phyloP scores from a whole-genome alignment of 2,797 vertebrate species.

The Gambelia wislizenii region DNA sequence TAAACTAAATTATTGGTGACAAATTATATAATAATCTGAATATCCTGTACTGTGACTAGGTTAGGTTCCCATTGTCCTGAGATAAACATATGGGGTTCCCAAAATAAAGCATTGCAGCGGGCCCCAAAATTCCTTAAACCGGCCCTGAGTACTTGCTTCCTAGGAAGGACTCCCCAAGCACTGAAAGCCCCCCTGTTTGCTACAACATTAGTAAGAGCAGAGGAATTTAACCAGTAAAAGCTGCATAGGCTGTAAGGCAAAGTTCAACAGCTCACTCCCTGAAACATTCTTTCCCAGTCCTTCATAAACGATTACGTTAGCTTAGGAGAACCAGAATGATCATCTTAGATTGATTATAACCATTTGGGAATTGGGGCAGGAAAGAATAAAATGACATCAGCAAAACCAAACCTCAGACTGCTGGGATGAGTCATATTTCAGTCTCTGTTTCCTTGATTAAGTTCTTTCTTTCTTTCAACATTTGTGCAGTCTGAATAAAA shows the following conservation, averaged over 20 bases:
- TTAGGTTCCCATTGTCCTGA: too few species aligned
- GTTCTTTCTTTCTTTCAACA: constrained; percentile 47
- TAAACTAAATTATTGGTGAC: too few species aligned
- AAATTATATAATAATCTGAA: too few species aligned
- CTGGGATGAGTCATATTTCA: constrained; percentile 69
- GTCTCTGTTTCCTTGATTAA: constrained; percentile 72
- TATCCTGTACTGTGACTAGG: too few species aligned
- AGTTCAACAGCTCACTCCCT: background rate
- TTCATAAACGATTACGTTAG: constrained; percentile 45
- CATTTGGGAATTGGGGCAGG: constrained; percentile 56
- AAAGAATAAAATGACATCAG: constrained; percentile 70
- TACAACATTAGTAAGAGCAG: background rate
- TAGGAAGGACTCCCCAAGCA: background rate
- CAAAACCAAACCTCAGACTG: constrained; percentile 57
- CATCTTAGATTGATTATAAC: constrained; percentile 50
- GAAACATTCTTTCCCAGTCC: background rate
- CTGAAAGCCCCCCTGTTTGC: background rate
- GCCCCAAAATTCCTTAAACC: too few species aligned
- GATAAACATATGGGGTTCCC: too few species aligned
- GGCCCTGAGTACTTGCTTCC: background rate
- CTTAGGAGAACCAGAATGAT: constrained; percentile 43
- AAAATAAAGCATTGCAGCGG: too few species aligned
- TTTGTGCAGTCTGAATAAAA: constrained; percentile 62
- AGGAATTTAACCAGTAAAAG: background rate
- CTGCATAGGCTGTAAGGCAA: background rate